These are phyloP conservation scores for Plusia festucae DNA, from an alignment of 2,888 invertebrate species.

Conservation along the genomic window DNA sequence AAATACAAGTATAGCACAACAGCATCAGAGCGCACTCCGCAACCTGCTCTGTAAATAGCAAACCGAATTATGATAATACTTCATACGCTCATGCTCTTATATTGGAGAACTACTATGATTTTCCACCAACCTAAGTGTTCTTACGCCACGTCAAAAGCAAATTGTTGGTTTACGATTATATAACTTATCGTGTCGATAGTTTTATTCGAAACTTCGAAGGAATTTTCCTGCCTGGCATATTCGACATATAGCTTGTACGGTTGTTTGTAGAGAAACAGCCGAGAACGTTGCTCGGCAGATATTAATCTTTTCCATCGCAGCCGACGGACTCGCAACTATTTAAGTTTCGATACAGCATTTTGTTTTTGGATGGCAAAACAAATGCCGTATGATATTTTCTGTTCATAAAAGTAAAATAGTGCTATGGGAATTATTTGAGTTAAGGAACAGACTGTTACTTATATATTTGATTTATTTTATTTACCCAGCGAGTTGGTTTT, in stretches of 20 bases:
- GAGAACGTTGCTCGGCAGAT: conserved; percentile 34
- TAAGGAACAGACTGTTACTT: conserved; percentile 84
- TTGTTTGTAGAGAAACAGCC: conserved; percentile 29
- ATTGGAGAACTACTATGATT: conserved; percentile 3
- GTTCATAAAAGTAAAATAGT: conserved; percentile 67
- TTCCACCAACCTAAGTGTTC: not conserved
- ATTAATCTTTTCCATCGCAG: conserved; percentile 49
- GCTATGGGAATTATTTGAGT: conserved; percentile 75
- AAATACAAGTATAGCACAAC: conserved; percentile 27
- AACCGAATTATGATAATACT: conserved; percentile 21
- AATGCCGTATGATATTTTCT: conserved; percentile 55
- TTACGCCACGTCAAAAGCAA: conserved; percentile 3
- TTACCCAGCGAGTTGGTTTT: conserved; percentile 85
- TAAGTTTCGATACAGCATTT: conserved; percentile 49
- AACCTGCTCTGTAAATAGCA: conserved; percentile 2
- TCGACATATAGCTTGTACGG: conserved; percentile 34
- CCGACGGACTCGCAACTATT: conserved; percentile 37
- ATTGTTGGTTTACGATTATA: conserved; percentile 6
- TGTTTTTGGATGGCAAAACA: conserved; percentile 48
- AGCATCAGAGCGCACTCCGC: conserved; percentile 1
- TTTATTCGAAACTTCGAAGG: conserved; percentile 30
- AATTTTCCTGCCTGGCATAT: conserved; percentile 37
- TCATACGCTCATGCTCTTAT: not conserved
- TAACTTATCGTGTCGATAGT: conserved; percentile 14
- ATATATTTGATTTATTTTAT: conserved; percentile 89